phyloP scores from a whole-genome alignment of 2,888 invertebrate species.

The Hoplodrina ambigua region DNA sequence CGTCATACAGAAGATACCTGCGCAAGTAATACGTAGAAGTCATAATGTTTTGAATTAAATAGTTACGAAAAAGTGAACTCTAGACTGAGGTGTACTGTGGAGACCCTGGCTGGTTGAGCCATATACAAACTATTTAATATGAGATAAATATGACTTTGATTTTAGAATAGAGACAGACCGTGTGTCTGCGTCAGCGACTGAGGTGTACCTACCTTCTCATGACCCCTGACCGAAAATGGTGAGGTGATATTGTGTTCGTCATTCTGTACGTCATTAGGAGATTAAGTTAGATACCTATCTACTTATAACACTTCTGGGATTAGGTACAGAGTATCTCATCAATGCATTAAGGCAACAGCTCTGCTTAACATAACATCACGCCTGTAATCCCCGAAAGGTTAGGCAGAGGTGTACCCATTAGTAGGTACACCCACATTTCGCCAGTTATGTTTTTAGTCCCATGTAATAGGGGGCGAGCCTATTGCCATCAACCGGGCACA shows the following conservation, averaged over 20 bases:
- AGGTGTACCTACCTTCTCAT: not conserved
- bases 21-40: slow-evolving; percentile 27
- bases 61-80: slow-evolving; percentile 4
- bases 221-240: slow-evolving; percentile 9
- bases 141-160: no score
- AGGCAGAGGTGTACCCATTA: no score
- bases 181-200: no score
- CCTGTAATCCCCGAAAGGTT: no score
- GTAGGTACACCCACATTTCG: no score
- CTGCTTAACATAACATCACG: no score
- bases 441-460: no score
- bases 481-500: no score
- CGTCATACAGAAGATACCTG: slow-evolving; percentile 34
- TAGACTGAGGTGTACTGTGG: not conserved
- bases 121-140: no score
- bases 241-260: not conserved
- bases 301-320: not conserved
- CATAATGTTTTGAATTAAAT: slow-evolving; percentile 10
- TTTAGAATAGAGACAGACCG: no score
- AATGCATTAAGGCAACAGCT: not conserved
- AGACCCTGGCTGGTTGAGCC: no score
- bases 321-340: slow-evolving; percentile 1
- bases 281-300: not conserved
- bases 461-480: no score
- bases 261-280: slow-evolving; percentile 13